Evolutionary conservation across 2,888 invertebrate species (phyloP).

Genomic region (Taphrorychus bicolor): DNA sequence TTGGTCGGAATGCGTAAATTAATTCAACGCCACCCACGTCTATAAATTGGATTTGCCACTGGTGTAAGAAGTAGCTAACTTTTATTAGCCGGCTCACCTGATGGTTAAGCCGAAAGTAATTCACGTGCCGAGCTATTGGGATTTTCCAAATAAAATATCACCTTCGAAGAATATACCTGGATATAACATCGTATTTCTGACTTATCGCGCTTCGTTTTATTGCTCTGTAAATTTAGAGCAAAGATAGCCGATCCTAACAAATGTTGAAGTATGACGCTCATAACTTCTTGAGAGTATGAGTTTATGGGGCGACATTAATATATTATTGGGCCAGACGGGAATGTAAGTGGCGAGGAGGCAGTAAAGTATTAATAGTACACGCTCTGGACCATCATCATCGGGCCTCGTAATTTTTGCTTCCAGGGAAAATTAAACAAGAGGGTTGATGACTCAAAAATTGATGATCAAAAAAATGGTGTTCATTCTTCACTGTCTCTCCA

Average conservation of each 20-base stretch:
- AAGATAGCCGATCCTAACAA: not conserved
- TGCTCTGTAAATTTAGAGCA: not conserved
- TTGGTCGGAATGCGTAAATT: not conserved
- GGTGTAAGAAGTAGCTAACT: not conserved
- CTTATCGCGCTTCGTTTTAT: constrained; percentile 3
- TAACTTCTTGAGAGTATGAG: not conserved
- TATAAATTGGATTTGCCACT: not conserved
- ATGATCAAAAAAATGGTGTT: too few species aligned
- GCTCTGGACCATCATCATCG: too few species aligned
- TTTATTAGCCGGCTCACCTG: not conserved
- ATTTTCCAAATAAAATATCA: not conserved
- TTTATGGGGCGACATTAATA: not conserved
- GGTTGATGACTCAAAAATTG: too few species aligned
- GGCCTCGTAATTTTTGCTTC: too few species aligned
- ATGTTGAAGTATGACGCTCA: not conserved
- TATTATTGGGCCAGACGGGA: not conserved
- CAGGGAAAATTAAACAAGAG: too few species aligned
- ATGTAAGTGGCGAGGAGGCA: not conserved
- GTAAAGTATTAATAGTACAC: not conserved
- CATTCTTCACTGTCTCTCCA: too few species aligned
- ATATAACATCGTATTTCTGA: not conserved
- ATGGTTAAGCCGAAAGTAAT: not conserved
- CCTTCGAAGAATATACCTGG: not conserved
- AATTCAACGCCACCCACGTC: not conserved
- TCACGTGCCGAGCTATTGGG: not conserved